Percentiles rank a stretch among this genome's conserved stretches.
Evolutionary conservation across 2,888 invertebrate genomes (phyloP).

Genomic region (Drosophila meridiana): DNA sequence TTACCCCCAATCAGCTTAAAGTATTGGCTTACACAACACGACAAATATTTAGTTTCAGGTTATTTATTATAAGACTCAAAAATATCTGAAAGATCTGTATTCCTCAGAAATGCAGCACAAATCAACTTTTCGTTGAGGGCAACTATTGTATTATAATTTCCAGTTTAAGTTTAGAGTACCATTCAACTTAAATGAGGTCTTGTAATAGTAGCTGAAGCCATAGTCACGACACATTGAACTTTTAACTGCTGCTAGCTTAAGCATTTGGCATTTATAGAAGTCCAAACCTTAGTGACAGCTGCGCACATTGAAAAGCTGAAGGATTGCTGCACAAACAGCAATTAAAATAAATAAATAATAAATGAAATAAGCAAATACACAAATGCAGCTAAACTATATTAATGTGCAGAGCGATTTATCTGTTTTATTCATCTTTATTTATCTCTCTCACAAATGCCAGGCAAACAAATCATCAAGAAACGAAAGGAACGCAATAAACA

Average conservation of each 20-base stretch:
- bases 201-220: no score
- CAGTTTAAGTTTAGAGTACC: no score
- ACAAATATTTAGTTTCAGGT: not conserved
- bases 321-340: conserved; percentile 19
- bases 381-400: conserved; percentile 19
- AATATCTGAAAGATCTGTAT: not conserved
- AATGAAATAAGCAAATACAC: conserved; percentile 8
- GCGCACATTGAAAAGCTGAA: conserved; percentile 7
- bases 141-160: no score
- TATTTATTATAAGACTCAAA: not conserved
- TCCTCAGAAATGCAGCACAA: no score
- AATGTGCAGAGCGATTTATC: conserved; percentile 30
- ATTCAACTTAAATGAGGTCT: no score
- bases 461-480: conserved; percentile 59
- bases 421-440: conserved; percentile 57
- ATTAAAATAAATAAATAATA: conserved; percentile 39
- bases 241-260: not conserved
- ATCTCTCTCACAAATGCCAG: conserved; percentile 33
- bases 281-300: conserved; percentile 6
- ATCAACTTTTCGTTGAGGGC: no score
- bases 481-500: conserved; percentile 20
- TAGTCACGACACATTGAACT: no score
- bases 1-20: not conserved
- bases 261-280: not conserved
- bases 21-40: not conserved